Evolutionary conservation across 2,797 vertebrate genomes (phyloP).

Genomic region (Pangasius sanitwongsei): DNA sequence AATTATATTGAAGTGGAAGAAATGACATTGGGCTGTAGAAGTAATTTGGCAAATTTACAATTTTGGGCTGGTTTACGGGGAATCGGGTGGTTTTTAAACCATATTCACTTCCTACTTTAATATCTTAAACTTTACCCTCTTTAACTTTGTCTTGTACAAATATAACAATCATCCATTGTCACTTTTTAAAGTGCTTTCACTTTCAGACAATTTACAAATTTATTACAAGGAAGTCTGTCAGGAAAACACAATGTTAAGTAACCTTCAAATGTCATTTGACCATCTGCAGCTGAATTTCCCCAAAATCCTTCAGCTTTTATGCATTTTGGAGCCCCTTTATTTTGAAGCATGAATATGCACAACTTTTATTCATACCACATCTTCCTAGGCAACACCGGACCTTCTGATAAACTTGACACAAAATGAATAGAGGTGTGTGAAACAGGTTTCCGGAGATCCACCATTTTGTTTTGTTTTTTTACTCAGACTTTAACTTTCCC

Average conservation of each 20-base stretch:
- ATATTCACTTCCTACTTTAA: background rate
- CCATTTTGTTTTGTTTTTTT: constrained; percentile 51
- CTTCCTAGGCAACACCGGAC: background rate
- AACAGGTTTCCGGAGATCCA: background rate
- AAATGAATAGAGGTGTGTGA: background rate
- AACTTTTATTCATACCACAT: background rate
- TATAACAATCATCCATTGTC: background rate
- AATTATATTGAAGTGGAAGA: background rate
- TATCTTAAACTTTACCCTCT: no score
- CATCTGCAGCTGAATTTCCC: background rate
- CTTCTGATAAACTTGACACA: background rate
- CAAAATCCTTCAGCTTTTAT: background rate
- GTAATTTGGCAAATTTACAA: background rate
- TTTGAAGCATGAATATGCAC: background rate
- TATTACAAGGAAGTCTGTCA: background rate
- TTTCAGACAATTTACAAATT: background rate
- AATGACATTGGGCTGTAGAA: background rate
- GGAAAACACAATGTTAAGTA: background rate
- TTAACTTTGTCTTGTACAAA: background rate
- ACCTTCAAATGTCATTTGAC: background rate
- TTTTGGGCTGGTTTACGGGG: background rate
- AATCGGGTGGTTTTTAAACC: background rate
- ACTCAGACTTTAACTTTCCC: background rate
- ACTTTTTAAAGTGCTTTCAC: background rate
- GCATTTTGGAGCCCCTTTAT: no score